Base-by-base conservation (phyloP, 2,797 vertebrate genomes). In the Melanotaenia boesemani region DNA sequence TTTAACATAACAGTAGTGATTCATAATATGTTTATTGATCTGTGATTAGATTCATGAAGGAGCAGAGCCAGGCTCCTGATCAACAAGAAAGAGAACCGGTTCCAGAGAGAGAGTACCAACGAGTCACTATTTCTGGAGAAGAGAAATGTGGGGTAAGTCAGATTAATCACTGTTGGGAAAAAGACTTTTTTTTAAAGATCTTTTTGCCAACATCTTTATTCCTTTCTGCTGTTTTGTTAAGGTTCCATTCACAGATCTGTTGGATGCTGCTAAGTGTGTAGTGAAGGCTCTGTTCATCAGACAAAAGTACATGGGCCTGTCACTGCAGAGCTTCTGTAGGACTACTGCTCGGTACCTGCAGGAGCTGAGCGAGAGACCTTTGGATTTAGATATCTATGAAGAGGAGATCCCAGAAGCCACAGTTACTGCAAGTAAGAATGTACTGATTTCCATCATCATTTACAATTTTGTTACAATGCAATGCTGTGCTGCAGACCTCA, bases 261-360 rank as follows among this genome's bases (percentile, higher is more conserved):
- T 99, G 91, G 97, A 99, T 0, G 98, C 97, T 0, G 97, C 97
- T 83, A 99, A 99, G 88, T 99, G 98, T 46, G 96, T 99, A 82
- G 97, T 99, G 81, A 97, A 97, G 88, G 97, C 97, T 0, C 89
- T 99, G 65, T 98, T 99, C 76, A 96, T 99, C 48, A 93, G 98
- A 67, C 95, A 99, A 91, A 99, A 98, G 94, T 98, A 98, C 85
- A 98, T 97, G 93, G 95, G 96, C 2, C 80, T 97, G 84, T 97
- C 97, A 0, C 90, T 98, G 78, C 98, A 98, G 92, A 95, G 94
- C 81, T 98, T 98, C 93, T 97, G 95, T 89, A 93, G 94, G 54
- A 98, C 96, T 77, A 98, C 98, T 0, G 87, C 96, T 56, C 95
- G 95, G 0, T 96, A 95, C 93, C 95, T 99, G 82, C 96, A 97